Base-by-base conservation (phyloP, 1,140 invertebrate species). In the Solenopsis fugax region DNA sequence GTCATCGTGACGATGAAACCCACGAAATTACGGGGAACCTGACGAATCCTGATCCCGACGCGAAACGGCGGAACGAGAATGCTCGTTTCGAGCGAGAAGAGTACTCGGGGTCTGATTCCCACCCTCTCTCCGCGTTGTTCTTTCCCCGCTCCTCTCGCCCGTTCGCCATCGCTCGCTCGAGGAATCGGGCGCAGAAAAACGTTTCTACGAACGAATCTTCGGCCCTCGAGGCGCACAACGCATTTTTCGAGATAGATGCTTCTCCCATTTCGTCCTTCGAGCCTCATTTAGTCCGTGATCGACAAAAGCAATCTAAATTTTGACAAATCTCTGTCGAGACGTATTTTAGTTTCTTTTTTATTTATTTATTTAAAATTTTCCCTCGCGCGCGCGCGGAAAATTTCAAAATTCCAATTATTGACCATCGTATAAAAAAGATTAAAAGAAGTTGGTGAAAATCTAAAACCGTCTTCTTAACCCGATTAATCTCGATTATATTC, bases 131-230 rank as follows among this genome's bases (percentile, higher is more conserved):
- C 45, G 16, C 10, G 18, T 37, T 45, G 18, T 24, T 21, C 7
- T 24, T 52, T 60, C 41, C 7, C 24, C 37, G 21, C 56, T 13
- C 16, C 34, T 62, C 82, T 5, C 69, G 16, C 21, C 16, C 34
- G 24, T 24, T 65, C 50, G 13, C 54, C 48, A 67, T 76, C 71
- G 48, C 29, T 54, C 41, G 48, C 21, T 71, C 48, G 64, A 34
- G 48, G 67, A 75, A 75, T 67, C 34, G 65, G 52, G 12, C 64
- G 48, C 71, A 87, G 86, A 77, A 82, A 82, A 87, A 76, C 71
- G 77, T 82, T 87, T 87, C 85, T 60, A 12, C 54, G 77, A 87
- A 88, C 64, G 76, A 56, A 45, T 73, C 29, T 24, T 50, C 37
- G 29, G 37, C 37, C 37, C 62, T 71, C 60, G 34, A 65, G 76